phyloP scores from a whole-genome alignment of 2,888 invertebrate genomes.

The Colletes collaris region DNA sequence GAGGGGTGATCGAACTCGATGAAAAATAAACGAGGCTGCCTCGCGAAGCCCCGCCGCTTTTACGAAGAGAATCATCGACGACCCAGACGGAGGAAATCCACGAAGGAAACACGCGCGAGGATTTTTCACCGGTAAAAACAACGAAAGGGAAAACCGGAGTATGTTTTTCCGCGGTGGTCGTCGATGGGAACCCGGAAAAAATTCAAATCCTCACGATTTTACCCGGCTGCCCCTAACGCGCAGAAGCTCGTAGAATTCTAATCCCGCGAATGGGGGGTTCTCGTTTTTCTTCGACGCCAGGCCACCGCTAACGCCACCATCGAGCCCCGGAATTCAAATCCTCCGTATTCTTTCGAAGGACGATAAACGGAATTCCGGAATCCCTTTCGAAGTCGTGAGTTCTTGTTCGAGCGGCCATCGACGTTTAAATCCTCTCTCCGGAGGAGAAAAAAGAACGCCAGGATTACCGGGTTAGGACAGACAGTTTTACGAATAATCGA shows the following conservation, averaged over 20 bases:
- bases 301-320: not conserved
- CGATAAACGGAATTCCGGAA: constrained; percentile 8
- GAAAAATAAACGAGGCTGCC: constrained; percentile 43
- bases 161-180: constrained; percentile 5
- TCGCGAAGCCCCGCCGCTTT: too few relatives aligned
- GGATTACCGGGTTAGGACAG: not conserved
- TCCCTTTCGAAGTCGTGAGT: not conserved
- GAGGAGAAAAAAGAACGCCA: not conserved
- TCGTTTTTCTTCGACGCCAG: constrained; percentile 24
- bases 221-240: not conserved
- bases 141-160: not conserved
- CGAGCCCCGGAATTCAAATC: constrained; percentile 28
- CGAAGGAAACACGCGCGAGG: not conserved
- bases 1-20: constrained; percentile 39
- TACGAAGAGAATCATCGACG: too few relatives aligned
- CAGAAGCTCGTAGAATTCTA: constrained; percentile 29
- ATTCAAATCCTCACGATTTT: constrained; percentile 27
- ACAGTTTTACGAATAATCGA: not conserved
- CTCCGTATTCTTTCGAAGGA: constrained; percentile 3
- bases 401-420: not conserved
- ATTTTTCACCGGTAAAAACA: not conserved
- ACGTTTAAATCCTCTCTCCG: constrained; percentile 5
- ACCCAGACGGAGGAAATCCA: not conserved
- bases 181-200: not conserved
- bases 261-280: constrained; percentile 11